Evolutionary conservation across 2,797 vertebrate species (phyloP).

Genomic region (Schizopygopsis malacanthus): DNA sequence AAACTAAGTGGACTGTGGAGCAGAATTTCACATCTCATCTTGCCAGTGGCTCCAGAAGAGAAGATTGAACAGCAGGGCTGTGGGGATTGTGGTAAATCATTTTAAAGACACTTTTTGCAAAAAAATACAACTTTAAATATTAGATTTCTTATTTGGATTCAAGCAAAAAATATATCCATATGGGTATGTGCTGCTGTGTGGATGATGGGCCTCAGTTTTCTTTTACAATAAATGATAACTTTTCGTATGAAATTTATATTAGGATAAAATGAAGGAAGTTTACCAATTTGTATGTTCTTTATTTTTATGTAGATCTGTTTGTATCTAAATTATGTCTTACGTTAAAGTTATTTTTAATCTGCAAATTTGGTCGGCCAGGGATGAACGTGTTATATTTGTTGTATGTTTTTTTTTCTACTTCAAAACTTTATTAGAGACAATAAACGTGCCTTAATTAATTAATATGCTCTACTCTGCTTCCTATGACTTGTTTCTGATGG

Average conservation of each 20-base stretch:
- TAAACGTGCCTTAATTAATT: constrained; percentile 30
- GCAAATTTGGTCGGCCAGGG: neutral
- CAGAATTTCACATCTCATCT: constrained; percentile 85
- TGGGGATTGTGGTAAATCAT: constrained; percentile 10
- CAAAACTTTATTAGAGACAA: neutral
- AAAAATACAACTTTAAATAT: neutral
- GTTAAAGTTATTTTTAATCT: constrained; percentile 7
- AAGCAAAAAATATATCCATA: neutral
- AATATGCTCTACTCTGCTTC: too few species aligned
- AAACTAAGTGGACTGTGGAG: constrained; percentile 88
- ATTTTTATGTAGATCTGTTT: neutral
- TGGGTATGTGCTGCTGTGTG: neutral
- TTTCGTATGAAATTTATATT: neutral
- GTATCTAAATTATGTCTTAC: neutral
- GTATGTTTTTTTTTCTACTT: neutral
- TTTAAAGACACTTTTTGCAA: constrained; percentile 6
- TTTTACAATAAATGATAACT: neutral
- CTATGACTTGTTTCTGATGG: neutral
- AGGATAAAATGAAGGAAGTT: neutral
- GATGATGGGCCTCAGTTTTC: neutral
- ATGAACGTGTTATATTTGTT: neutral
- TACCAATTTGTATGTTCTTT: neutral
- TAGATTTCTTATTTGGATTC: neutral
- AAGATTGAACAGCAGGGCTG: constrained; percentile 80
- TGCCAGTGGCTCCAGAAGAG: constrained; percentile 80